Evolutionary conservation across 1,140 invertebrate genomes (phyloP).

Genomic region (Drosophila subobscura): DNA sequence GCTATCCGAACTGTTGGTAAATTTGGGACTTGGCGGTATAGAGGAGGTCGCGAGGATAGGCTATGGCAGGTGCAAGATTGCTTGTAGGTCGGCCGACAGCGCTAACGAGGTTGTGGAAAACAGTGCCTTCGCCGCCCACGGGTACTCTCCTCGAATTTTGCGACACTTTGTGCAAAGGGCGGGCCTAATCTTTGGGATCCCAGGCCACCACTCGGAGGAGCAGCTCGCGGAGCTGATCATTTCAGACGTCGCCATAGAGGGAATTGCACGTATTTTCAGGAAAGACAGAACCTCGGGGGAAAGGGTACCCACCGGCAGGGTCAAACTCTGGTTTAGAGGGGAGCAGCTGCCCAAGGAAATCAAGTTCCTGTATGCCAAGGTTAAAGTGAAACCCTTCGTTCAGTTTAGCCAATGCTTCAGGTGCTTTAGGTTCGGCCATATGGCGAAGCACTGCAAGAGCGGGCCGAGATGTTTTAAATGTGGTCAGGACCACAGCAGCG

Average conservation of each 20-base stretch:
- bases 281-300: not conserved
- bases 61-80: too few species aligned
- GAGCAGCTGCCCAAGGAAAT: not conserved
- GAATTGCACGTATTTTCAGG: not conserved
- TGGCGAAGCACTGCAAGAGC: not conserved
- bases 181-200: not conserved
- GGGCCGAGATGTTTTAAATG: not conserved
- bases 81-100: too few species aligned
- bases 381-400: not conserved
- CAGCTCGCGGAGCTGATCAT: not conserved
- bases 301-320: not conserved
- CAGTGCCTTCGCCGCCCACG: not conserved
- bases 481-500: not conserved
- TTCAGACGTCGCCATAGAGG: not conserved
- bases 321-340: not conserved
- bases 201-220: not conserved
- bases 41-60: not conserved
- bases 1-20: not conserved
- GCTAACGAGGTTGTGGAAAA: not conserved
- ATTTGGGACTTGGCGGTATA: not conserved
- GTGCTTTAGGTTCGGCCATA: not conserved
- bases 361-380: not conserved
- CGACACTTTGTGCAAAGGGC: not conserved
- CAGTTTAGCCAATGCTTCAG: not conserved
- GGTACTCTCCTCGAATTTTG: not conserved